phyloP scores from a whole-genome alignment of 1,140 invertebrate genomes.

The fruit fly (Drosophila melanogaster) region Release_6_plus_ISO1_MT NT_037436.4:12964001-12964500 shows the following conservation, averaged over 20 bases:
- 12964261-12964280: too few relatives aligned
- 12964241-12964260: neutral
- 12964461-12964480: constrained; percentile 46
- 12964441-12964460: too few relatives aligned
- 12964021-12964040: constrained; percentile 47
- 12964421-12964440: neutral
- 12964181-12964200: neutral
- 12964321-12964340: neutral
- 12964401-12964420: constrained; percentile 51
- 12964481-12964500: constrained; percentile 63
- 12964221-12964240: neutral
- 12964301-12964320: neutral
- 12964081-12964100: constrained; percentile 17
- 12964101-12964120: constrained; percentile 19
- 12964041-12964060: constrained; percentile 29
- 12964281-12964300: too few relatives aligned
- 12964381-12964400: constrained; percentile 61
- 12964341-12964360: neutral
- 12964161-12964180: neutral
- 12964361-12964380: constrained; percentile 49
- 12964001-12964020: constrained; percentile 22
- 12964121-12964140: constrained; percentile 1
- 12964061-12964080: constrained; percentile 18
- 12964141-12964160: neutral
- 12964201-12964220: neutral